A percentile compares a stretch with the other conserved stretches of the same genome.
Conservation (phyloP, 2,797 vertebrate genomes). For the Eutrigla gurnardus region DNA sequence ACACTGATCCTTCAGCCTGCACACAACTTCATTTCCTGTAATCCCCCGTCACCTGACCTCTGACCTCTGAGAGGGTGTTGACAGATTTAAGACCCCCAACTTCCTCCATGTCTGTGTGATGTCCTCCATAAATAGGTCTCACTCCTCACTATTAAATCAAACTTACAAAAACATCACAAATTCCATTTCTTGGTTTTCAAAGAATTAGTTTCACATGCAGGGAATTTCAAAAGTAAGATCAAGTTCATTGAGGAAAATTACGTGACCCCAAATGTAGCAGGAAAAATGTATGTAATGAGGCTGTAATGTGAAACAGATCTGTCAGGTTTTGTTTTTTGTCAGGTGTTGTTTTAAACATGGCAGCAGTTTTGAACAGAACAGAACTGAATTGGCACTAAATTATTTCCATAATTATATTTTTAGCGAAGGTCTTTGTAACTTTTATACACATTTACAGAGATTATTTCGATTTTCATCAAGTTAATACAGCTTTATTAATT, state of each 20-base stretch:
- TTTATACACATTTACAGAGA: neutral
- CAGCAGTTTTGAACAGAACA: neutral
- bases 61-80: constrained; percentile 55
- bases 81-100: constrained; percentile 63
- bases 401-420: neutral
- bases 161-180: neutral
- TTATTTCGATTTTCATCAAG: neutral
- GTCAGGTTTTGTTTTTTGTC: neutral
- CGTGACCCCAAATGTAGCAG: neutral
- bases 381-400: neutral
- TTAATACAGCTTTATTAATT: neutral
- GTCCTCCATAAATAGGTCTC: constrained; percentile 4
- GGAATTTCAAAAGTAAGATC: neutral
- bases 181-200: neutral
- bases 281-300: neutral
- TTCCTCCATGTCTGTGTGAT: constrained; percentile 48
- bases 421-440: neutral
- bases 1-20: neutral
- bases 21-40: constrained; percentile 59
- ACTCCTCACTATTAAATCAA: neutral
- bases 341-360: neutral
- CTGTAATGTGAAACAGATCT: neutral
- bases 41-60: constrained; percentile 59
- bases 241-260: neutral
- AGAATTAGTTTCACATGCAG: neutral